Base-by-base conservation (phyloP, 1,140 invertebrate species). In the Ceratina australensis region DNA sequence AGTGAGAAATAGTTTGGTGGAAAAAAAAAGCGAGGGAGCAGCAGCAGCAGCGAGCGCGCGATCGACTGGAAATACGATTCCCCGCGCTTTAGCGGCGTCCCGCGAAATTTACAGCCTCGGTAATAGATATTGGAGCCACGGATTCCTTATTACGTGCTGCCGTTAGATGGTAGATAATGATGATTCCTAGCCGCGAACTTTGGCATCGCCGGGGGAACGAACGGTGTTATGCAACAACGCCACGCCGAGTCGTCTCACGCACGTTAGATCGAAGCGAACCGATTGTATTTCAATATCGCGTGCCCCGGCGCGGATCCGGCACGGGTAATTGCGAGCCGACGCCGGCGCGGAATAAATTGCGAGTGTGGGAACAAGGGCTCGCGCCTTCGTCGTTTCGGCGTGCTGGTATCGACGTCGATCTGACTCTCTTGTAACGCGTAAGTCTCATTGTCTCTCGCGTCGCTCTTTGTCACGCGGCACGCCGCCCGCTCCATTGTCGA, bases 71-170 rank as follows among this genome's bases (percentile, higher is more conserved):
- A 85, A 85, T 81, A 69, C 82, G 82, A 85, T 84, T 85, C 74
- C 59, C 33, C 79, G 79, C n/a, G n/a, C n/a, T 20, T 78, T 84
- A 75, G 79, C 71, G 71, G 57, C 75, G 72, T 76, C 78, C 56
- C 57, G 2, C 66, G 56, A 84, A 84, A 85, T 85, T 85, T 84
- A 84, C 66, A 67, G 18, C 26, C 72, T n/a, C 22, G 42, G 83
- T 85, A 85, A 85, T 85, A 85, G 82, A 85, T 84, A 85, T 85
- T 84, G 82, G 69, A 84, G 81, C 79, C 72, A 72, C 50, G 75
- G 74, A 84, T 85, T 85, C 79, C 79, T 78, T 85, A 85, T 84
- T 85, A 85, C 82, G 75, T 81, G 69, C 79, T 57, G 82, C 82
- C 67, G 63, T 72, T 84, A 79, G 82, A 84, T 81, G 57, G 59